These are phyloP conservation scores for Callaeas wilsoni DNA, from an alignment of 2,113 vertebrate genomes.

Conservation along the genomic window DNA sequence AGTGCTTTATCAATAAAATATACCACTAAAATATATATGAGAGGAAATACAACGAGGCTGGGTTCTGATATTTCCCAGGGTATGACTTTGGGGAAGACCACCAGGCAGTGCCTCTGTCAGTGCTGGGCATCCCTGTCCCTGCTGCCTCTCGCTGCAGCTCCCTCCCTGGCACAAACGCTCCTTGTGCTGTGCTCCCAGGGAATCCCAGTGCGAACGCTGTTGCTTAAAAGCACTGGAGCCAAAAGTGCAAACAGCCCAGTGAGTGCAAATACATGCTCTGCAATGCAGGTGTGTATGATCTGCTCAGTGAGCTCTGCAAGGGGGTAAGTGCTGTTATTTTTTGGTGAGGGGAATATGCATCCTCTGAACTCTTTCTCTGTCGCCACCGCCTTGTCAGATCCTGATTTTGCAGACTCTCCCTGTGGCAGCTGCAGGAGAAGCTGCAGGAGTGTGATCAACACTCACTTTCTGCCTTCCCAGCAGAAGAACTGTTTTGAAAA, in stretches of 20 bases:
- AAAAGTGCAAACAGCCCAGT: not conserved
- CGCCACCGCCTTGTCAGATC: not conserved
- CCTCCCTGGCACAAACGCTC: not conserved
- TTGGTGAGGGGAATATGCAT: not conserved
- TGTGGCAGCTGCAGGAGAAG: not conserved
- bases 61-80: not conserved
- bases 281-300: not conserved
- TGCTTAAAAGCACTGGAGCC: not conserved
- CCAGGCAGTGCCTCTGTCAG: not conserved
- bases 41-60: not conserved
- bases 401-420: not conserved
- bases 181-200: not conserved
- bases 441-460: not conserved
- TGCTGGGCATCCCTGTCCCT: not conserved
- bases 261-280: not conserved
- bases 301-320: not conserved
- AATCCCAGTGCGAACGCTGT: accelerated
- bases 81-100: not conserved
- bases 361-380: not conserved
- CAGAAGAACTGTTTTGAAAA: not conserved
- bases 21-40: not conserved
- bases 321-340: not conserved
- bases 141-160: not conserved
- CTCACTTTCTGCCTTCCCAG: not conserved
- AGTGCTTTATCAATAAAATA: not conserved